These are phyloP conservation scores for Ophioninae sp. DNA, from an alignment of 2,888 invertebrate species.

Conservation along the genomic window DNA sequence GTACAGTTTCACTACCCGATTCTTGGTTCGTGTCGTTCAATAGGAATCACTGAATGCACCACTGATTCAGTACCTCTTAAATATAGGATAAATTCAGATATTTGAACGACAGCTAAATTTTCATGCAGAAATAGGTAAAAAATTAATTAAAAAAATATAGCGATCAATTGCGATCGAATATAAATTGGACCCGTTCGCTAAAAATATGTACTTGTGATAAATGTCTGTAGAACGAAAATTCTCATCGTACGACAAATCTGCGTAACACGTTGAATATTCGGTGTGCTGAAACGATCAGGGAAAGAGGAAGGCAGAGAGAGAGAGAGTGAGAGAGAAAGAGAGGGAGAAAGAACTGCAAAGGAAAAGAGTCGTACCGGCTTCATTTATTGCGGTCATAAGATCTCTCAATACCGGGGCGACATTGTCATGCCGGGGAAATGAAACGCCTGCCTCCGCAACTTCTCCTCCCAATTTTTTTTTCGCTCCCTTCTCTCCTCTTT, in stretches of 20 bases:
- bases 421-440: conserved; percentile 50
- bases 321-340: neutral
- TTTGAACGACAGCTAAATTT: too few relatives aligned
- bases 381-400: conserved; percentile 51
- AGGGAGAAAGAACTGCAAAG: neutral
- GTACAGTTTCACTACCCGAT: too few relatives aligned
- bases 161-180: too few relatives aligned
- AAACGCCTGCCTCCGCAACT: conserved; percentile 34
- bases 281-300: conserved; percentile 23
- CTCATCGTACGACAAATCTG: neutral
- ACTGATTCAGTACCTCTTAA: too few relatives aligned
- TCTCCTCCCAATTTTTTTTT: conserved; percentile 19
- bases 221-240: too few relatives aligned
- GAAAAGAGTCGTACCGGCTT: conserved; percentile 28
- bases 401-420: conserved; percentile 55
- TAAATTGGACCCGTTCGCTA: too few relatives aligned
- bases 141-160: too few relatives aligned
- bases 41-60: too few relatives aligned
- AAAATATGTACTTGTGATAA: too few relatives aligned
- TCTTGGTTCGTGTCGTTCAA: too few relatives aligned
- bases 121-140: too few relatives aligned
- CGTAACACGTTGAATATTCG: conserved; percentile 36
- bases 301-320: neutral
- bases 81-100: too few relatives aligned
- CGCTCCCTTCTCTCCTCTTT: conserved; percentile 22